Evolutionary conservation across 1,140 invertebrate genomes (phyloP).

Genomic region (Brevipalpus yothersi): DNA sequence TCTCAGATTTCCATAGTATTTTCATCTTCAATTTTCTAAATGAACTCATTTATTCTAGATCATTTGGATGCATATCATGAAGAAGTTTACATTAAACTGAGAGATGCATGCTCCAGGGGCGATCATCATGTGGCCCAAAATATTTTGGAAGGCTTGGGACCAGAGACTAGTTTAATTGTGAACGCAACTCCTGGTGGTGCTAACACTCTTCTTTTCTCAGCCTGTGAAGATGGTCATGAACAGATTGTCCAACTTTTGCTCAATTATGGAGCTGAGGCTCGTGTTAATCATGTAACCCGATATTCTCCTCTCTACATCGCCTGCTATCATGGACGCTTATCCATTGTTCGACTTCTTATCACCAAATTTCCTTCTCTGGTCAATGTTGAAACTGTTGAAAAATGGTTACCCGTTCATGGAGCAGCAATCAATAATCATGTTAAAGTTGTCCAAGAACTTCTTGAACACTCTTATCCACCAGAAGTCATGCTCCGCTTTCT

Average conservation of each 20-base stretch:
- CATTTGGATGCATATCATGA: not conserved
- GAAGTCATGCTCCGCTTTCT: constrained; percentile 35
- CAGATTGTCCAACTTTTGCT: constrained; percentile 53
- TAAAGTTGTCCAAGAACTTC: constrained; percentile 41
- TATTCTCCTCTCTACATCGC: constrained; percentile 80
- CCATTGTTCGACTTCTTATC: constrained; percentile 53
- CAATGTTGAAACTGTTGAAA: constrained; percentile 57
- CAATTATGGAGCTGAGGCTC: constrained; percentile 53
- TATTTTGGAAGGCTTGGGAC: constrained; percentile 39
- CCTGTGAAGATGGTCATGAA: constrained; percentile 51
- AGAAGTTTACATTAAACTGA: constrained; percentile 26
- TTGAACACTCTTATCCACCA: constrained; percentile 57
- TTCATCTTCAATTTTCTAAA: not conserved
- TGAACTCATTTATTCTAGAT: not conserved
- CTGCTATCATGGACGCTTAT: constrained; percentile 52
- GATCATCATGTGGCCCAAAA: constrained; percentile 34
- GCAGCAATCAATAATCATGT: constrained; percentile 66
- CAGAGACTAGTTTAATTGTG: constrained; percentile 32
- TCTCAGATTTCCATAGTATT: not conserved
- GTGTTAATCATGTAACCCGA: constrained; percentile 60
- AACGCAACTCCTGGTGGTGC: constrained; percentile 31
- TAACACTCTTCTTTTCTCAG: constrained; percentile 59
- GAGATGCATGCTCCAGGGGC: constrained; percentile 40
- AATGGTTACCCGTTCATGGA: constrained; percentile 73
- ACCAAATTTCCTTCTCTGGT: constrained; percentile 35